Conservation (phyloP, 2,888 invertebrate species). For the Odontomyia ornata region DNA sequence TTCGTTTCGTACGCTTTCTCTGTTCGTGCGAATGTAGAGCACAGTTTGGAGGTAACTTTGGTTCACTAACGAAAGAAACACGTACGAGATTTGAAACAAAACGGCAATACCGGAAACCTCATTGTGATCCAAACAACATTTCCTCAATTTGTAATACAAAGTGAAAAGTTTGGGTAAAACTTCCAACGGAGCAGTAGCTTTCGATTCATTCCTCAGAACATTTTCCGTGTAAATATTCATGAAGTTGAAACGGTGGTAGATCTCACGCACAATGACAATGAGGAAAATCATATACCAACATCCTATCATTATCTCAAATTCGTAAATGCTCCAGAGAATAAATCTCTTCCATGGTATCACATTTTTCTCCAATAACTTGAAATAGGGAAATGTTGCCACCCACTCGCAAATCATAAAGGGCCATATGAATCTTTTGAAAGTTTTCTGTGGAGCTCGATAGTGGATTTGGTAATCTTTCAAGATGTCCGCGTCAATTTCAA, state of each 20-base stretch:
- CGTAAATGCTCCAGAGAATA: not conserved
- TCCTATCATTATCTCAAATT: not conserved
- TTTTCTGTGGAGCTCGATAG: too few relatives aligned
- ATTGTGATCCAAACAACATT: not conserved
- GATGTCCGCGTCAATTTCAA: slow-evolving; percentile 59
- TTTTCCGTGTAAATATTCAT: not conserved
- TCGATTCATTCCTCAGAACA: not conserved
- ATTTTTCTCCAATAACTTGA: too few relatives aligned
- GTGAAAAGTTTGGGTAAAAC: not conserved
- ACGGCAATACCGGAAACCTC: not conserved
- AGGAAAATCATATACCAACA: not conserved
- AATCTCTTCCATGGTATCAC: not conserved
- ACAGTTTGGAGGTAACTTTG: not conserved
- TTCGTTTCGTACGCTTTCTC: too few relatives aligned
- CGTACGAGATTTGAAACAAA: not conserved
- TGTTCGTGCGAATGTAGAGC: not conserved
- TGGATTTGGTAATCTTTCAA: slow-evolving; percentile 40
- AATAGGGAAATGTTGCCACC: too few relatives aligned
- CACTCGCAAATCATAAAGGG: too few relatives aligned
- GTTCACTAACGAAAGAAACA: not conserved
- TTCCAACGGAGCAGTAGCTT: not conserved
- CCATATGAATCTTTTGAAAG: too few relatives aligned
- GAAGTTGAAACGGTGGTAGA: slow-evolving; percentile 1
- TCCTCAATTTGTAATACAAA: slow-evolving; percentile 17
- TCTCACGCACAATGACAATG: not conserved